These are phyloP conservation scores for Heliconius charithonia DNA, from an alignment of 2,888 invertebrate species.

Conservation along the genomic window DNA sequence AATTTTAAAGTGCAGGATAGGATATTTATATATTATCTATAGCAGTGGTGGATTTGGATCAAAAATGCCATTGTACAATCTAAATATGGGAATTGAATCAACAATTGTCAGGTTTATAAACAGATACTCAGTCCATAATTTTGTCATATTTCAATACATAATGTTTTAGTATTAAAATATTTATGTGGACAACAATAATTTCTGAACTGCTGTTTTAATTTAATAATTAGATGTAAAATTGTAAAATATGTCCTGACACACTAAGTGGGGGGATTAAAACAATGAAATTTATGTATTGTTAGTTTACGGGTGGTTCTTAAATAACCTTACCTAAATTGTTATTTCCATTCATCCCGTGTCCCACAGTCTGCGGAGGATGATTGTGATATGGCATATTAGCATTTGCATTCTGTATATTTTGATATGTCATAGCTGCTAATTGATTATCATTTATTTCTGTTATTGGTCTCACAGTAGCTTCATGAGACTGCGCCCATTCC, in stretches of 20 bases:
- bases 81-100: too few relatives aligned
- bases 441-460: conserved; percentile 78
- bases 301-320: not conserved
- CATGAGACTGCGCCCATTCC: conserved; percentile 78
- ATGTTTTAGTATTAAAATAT: too few relatives aligned
- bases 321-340: conserved; percentile 68
- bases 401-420: conserved; percentile 78
- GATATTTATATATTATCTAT: too few relatives aligned
- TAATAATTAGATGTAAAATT: too few relatives aligned
- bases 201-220: too few relatives aligned
- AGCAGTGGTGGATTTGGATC: too few relatives aligned
- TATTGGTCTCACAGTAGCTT: conserved; percentile 66
- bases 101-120: too few relatives aligned
- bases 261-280: not conserved
- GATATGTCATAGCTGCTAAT: conserved; percentile 76
- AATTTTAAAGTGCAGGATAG: too few relatives aligned
- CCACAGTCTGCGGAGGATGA: conserved; percentile 68
- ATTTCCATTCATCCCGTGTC: conserved; percentile 76
- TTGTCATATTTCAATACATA: too few relatives aligned
- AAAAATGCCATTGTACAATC: too few relatives aligned
- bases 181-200: too few relatives aligned
- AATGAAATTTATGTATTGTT: not conserved
- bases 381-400: conserved; percentile 78
- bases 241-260: conserved; percentile 27
- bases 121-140: too few relatives aligned